These are phyloP conservation scores for Nematolebias whitei DNA, from an alignment of 2,113 vertebrate species.

Conservation along the genomic window DNA sequence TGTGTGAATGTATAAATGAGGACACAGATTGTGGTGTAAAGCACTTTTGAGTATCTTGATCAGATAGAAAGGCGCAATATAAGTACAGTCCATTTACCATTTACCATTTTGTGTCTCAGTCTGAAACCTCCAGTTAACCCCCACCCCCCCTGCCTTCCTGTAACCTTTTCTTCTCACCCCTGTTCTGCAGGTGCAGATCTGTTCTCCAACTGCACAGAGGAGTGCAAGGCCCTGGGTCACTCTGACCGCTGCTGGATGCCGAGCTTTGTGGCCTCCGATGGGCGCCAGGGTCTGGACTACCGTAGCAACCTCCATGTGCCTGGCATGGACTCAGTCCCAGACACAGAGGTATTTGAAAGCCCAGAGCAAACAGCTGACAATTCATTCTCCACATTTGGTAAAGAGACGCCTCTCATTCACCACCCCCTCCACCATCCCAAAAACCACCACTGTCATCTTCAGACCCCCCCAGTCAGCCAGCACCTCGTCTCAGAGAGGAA, in stretches of 20 bases:
- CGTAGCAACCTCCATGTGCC: slow-evolving; percentile 99
- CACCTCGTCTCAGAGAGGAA: slow-evolving; percentile 88
- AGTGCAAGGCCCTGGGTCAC: slow-evolving; percentile 98
- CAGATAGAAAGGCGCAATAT: too few relatives aligned
- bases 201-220: slow-evolving; percentile 99
- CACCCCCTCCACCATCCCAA: slow-evolving; percentile 57
- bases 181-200: slow-evolving; percentile 87
- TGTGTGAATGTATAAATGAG: too few relatives aligned
- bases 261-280: slow-evolving; percentile 92
- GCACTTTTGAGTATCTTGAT: too few relatives aligned
- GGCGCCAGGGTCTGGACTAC: slow-evolving; percentile 95
- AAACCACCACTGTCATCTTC: slow-evolving; percentile 57
- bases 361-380: slow-evolving; percentile 88
- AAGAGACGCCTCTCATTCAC: slow-evolving; percentile 86
- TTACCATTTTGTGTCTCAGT: not conserved
- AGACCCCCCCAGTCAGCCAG: slow-evolving; percentile 74
- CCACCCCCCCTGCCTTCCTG: not conserved
- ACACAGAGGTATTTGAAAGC: slow-evolving; percentile 96
- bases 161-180: not conserved
- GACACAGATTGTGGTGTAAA: too few relatives aligned
- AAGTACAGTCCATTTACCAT: too few relatives aligned
- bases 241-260: slow-evolving; percentile 99
- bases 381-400: slow-evolving; percentile 97
- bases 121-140: too few relatives aligned
- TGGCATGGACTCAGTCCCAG: slow-evolving; percentile 98